phyloP scores from a whole-genome alignment of 1,140 invertebrate species.

The Bombus confusus region DNA sequence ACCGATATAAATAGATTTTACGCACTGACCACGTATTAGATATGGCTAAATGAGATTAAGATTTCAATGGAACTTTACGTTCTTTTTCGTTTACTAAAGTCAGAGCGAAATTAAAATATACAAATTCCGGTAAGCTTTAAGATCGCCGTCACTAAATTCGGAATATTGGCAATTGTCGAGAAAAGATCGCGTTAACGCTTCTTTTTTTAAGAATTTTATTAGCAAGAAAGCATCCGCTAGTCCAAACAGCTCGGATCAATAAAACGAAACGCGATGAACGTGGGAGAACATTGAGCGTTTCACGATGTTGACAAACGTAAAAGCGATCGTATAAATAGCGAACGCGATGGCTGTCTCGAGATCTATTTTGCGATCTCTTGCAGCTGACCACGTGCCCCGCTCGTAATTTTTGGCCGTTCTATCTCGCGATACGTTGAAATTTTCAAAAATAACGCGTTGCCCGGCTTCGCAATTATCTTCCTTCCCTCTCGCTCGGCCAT shows the following conservation, averaged over 20 bases:
- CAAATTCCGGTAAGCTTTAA: background rate
- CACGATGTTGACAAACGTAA: slow-evolving; percentile 20
- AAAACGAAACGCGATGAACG: background rate
- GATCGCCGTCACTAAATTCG: too few species aligned
- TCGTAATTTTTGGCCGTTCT: slow-evolving; percentile 27
- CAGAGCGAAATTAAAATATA: background rate
- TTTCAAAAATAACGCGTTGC: slow-evolving; percentile 47
- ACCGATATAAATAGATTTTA: background rate
- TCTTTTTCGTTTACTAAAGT: background rate
- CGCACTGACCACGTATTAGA: background rate
- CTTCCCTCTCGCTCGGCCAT: background rate
- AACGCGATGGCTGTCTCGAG: slow-evolving; percentile 16
- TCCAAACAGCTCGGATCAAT: background rate
- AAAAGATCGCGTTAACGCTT: background rate
- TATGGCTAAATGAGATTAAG: background rate
- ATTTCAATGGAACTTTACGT: background rate
- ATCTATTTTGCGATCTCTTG: slow-evolving; percentile 58
- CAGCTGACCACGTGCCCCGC: slow-evolving; percentile 16
- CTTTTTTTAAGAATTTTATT: background rate
- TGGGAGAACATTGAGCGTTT: background rate
- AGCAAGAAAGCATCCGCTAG: background rate
- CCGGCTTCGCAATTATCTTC: background rate
- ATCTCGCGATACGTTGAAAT: background rate
- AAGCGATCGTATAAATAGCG: slow-evolving; percentile 51
- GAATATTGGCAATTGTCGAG: background rate